Conservation (phyloP, 1,140 invertebrate species). For the Ceratina calcarata region DNA sequence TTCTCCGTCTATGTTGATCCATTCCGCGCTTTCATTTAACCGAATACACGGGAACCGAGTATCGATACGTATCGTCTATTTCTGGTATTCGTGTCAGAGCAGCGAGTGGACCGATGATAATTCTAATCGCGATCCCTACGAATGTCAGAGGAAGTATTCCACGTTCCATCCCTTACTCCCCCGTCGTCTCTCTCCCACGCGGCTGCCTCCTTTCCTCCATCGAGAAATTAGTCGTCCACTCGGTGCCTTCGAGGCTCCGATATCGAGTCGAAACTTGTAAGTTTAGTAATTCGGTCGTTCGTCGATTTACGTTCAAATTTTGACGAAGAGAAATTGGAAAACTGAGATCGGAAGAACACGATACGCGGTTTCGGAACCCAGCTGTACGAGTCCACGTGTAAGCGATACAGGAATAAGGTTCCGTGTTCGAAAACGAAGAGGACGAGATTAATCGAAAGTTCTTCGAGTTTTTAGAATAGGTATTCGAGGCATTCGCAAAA, state of each 20-base stretch:
- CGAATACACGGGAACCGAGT: conserved; percentile 9
- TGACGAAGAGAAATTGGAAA: too few relatives aligned
- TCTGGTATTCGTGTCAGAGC: conserved; percentile 44
- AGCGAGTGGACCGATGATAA: conserved; percentile 30
- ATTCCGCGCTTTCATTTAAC: conserved; percentile 13
- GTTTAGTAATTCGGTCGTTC: not conserved
- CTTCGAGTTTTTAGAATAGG: too few relatives aligned
- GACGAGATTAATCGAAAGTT: too few relatives aligned
- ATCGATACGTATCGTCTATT: conserved; percentile 17
- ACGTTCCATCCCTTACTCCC: conserved; percentile 32
- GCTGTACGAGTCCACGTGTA: too few relatives aligned
- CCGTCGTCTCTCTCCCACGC: not conserved
- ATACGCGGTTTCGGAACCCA: too few relatives aligned
- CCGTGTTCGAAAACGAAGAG: too few relatives aligned
- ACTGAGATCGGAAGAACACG: too few relatives aligned
- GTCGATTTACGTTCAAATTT: not conserved
- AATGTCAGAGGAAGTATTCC: conserved; percentile 33
- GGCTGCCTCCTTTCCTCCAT: not conserved
- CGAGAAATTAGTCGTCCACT: not conserved
- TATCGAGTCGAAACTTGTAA: not conserved
- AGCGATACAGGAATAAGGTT: too few relatives aligned
- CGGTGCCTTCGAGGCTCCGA: not conserved
- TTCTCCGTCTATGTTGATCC: conserved; percentile 12
- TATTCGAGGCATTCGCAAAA: too few relatives aligned
- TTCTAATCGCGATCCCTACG: conserved; percentile 34